Base-by-base conservation (phyloP, 1,140 invertebrate species). In the Drosophila busckii region DNA sequence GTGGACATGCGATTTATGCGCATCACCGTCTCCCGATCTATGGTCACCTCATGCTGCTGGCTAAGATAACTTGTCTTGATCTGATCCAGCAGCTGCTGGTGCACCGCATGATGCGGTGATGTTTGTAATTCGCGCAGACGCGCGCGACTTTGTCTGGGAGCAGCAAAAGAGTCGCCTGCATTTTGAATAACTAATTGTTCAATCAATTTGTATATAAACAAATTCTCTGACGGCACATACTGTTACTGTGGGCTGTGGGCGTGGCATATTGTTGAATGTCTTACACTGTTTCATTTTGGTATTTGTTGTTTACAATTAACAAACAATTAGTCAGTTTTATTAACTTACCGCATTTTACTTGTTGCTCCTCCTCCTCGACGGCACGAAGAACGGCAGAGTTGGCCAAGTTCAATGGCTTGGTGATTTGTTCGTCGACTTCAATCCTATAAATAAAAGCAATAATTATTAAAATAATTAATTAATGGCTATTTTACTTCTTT, bases 341-440 rank as follows among this genome's bases (percentile, higher is more conserved):
- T n/a, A n/a, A 89, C 91, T 90, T 88, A 93, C 92, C 90, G 28
- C 90, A 89, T 89, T 86, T 91, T 87, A 56, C 55, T 64, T 78
- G 89, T 86, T 88, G 71, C 16, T 95, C 93, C 83, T 94, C 93
- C 83, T 95, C 93, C 75, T 95, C 93, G 15, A 95, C 89, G 91
- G 94, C 93, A 28, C 92, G 90, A 34, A 95, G 88, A 37, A 95
- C 94, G 25, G 93, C 93, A 13, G 93, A 95, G 82, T 95, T 94
- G 67, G 94, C 93, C 65, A 95, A 88, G 88, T 94, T 94, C 19
- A 91, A 87, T 17, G 93, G 93, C 76, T 94, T 94, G 10, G 91
- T 58, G 90, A 82, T 75, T 38, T 73, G 54, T 1, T 80, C 75
- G 48, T 80, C 75, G 29, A 80, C 44, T 69, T 80, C 73, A 50